Conservation (phyloP, 2,113 vertebrate species). For the Paedocypris sp. region DNA sequence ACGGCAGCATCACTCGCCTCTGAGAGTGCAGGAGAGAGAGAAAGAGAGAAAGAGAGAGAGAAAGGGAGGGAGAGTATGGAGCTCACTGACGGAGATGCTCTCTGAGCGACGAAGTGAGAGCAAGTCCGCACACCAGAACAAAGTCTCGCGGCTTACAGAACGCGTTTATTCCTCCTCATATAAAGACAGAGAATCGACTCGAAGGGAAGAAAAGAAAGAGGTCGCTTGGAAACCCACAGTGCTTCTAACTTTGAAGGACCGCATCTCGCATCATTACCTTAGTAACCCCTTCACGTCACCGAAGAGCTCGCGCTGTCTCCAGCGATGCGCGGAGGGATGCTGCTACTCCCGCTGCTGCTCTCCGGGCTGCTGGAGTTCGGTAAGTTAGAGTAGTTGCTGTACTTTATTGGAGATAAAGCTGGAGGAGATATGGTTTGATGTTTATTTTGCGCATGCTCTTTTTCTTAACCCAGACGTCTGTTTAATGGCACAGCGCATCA, state of each 20-base stretch:
- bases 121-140: background rate
- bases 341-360: constrained; percentile 3
- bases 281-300: background rate
- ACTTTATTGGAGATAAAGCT: no score
- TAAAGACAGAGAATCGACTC: background rate
- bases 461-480: no score
- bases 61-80: constrained; percentile 5
- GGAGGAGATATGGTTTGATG: no score
- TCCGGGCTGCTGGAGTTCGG: constrained; percentile 10
- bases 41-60: constrained; percentile 17
- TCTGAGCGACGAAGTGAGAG: constrained; percentile 10
- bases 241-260: constrained; percentile 18
- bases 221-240: background rate
- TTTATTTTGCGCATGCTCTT: no score
- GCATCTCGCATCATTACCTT: background rate
- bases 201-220: background rate
- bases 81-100: constrained; percentile 18
- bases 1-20: background rate
- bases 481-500: no score
- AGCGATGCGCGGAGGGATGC: background rate
- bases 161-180: background rate
- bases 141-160: background rate
- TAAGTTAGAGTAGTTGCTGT: constrained; percentile 10
- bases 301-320: background rate
- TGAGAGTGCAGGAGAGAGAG: constrained; percentile 10